phyloP scores from a whole-genome alignment of 2,888 invertebrate genomes.

The Geotrupes spiniger region DNA sequence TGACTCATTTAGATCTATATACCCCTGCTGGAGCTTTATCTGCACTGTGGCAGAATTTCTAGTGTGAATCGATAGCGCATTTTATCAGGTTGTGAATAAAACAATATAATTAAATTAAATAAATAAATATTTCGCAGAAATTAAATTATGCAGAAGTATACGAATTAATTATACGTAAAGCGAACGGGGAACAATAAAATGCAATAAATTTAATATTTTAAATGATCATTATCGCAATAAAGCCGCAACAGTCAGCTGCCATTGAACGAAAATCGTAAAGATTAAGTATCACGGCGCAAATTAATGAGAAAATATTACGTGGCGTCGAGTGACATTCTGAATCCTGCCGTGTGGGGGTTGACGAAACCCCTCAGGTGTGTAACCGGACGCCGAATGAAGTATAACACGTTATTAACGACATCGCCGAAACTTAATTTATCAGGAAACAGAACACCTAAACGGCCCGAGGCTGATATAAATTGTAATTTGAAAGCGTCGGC shows the following conservation, averaged over 20 bases:
- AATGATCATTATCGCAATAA: too few relatives aligned
- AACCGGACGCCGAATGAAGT: slow-evolving; percentile 30
- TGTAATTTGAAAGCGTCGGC: slow-evolving; percentile 1
- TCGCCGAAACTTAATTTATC: slow-evolving; percentile 35
- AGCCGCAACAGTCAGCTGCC: too few relatives aligned
- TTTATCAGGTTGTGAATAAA: too few relatives aligned
- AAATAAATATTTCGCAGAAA: too few relatives aligned
- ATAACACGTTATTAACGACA: slow-evolving; percentile 33
- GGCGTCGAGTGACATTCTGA: neutral
- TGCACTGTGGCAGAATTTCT: neutral
- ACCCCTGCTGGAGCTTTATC: neutral
- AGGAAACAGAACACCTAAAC: slow-evolving; percentile 31
- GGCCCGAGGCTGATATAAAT: neutral
- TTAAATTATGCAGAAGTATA: too few relatives aligned
- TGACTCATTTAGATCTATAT: slow-evolving; percentile 2
- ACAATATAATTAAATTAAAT: too few relatives aligned
- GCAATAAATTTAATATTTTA: too few relatives aligned
- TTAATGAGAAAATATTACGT: slow-evolving; percentile 5
- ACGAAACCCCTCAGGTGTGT: slow-evolving; percentile 28
- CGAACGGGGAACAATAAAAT: too few relatives aligned
- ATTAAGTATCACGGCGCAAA: too few relatives aligned
- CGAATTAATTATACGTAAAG: too few relatives aligned
- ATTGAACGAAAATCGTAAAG: too few relatives aligned
- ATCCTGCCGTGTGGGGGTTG: neutral
- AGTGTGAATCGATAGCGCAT: too few relatives aligned